Conservation (phyloP, 2,888 invertebrate species). For the Branchipolynoe longqiensis region DNA sequence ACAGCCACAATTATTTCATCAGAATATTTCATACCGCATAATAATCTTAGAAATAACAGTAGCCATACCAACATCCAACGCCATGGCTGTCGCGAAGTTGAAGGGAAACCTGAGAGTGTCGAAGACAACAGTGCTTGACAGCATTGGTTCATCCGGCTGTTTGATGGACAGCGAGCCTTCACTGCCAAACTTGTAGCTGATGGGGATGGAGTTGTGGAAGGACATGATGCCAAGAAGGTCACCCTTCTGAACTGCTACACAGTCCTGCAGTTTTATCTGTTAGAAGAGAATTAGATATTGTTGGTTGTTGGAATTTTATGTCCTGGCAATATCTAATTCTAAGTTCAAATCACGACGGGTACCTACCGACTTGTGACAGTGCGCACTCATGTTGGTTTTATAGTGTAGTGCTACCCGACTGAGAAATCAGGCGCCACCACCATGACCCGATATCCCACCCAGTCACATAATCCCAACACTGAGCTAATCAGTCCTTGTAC, state of each 20-base stretch:
- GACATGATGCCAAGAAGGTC: slow-evolving; percentile 32
- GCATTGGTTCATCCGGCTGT: background rate
- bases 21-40: too few relatives aligned
- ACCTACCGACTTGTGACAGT: too few relatives aligned
- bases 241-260: background rate
- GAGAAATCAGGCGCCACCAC: too few relatives aligned
- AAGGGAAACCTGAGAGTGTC: slow-evolving; percentile 61
- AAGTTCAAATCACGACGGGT: too few relatives aligned
- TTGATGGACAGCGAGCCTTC: slow-evolving; percentile 8
- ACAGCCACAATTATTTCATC: too few relatives aligned
- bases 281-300: too few relatives aligned
- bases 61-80: slow-evolving; percentile 58
- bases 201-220: slow-evolving; percentile 10
- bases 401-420: too few relatives aligned
- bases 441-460: too few relatives aligned
- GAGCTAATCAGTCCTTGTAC: too few relatives aligned
- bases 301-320: too few relatives aligned
- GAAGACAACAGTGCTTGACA: slow-evolving; percentile 21
- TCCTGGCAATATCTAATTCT: too few relatives aligned
- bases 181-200: slow-evolving; percentile 11
- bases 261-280: background rate
- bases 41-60: background rate
- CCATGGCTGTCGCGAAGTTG: slow-evolving; percentile 57
- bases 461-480: too few relatives aligned
- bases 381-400: background rate